Percentiles rank a stretch among this genome's conserved stretches.
Conservation (phyloP, 2,113 vertebrate species). For the Garra rufa region DNA sequence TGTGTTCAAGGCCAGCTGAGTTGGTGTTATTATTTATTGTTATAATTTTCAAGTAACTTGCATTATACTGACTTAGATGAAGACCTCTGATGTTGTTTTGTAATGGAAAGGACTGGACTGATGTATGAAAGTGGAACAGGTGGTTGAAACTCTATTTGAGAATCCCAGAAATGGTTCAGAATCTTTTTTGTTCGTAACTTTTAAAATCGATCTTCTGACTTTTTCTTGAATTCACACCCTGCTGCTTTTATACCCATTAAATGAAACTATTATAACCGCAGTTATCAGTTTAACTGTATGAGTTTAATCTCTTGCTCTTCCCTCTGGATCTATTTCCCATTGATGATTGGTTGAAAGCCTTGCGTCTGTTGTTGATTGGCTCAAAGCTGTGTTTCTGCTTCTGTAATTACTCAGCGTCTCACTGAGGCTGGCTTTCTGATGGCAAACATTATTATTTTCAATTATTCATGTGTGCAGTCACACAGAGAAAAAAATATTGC, state of each 20-base stretch:
- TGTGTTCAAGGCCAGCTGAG: conserved; percentile 14
- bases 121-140: too few relatives aligned
- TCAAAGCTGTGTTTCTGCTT: conserved; percentile 21
- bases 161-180: too few relatives aligned
- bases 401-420: conserved; percentile 43
- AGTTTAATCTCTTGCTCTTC: neutral
- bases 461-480: conserved; percentile 53
- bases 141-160: too few relatives aligned
- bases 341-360: conserved; percentile 22
- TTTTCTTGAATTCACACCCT: too few relatives aligned
- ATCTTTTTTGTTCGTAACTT: too few relatives aligned
- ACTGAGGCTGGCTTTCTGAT: conserved; percentile 33
- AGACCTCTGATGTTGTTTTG: too few relatives aligned
- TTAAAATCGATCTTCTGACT: too few relatives aligned
- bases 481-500: conserved; percentile 29
- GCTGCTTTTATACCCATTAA: too few relatives aligned
- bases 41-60: neutral
- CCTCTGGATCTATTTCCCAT: neutral
- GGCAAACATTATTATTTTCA: conserved; percentile 51
- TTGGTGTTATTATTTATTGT: neutral
- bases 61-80: too few relatives aligned
- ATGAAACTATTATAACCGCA: neutral
- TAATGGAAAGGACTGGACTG: too few relatives aligned
- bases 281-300: neutral
- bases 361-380: conserved; percentile 14